Percentiles rank a stretch among this genome's conserved stretches.
Evolutionary conservation across 2,888 invertebrate genomes (phyloP).

Genomic region (Pammene aurita): DNA sequence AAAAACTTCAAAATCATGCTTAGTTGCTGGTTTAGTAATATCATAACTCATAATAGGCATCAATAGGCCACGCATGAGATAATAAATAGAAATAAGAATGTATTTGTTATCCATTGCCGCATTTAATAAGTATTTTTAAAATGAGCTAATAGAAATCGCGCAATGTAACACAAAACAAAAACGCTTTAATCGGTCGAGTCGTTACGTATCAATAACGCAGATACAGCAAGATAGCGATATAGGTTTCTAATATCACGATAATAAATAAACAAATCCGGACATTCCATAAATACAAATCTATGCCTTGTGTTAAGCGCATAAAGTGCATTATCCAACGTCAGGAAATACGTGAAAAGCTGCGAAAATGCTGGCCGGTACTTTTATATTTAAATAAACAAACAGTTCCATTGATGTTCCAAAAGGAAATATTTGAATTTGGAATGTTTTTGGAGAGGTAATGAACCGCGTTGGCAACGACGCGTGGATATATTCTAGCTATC

Average conservation of each 20-base stretch:
- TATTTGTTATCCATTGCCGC: constrained; percentile 4
- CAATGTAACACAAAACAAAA: constrained; percentile 12
- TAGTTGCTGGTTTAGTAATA: background rate
- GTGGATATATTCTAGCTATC: constrained; percentile 73
- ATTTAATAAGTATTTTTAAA: background rate
- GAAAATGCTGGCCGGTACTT: constrained; percentile 33
- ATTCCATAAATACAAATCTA: background rate
- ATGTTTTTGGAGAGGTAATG: constrained; percentile 57
- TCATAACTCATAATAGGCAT: too few species aligned
- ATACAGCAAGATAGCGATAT: constrained; percentile 29
- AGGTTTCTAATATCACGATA: constrained; percentile 39
- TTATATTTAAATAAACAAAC: constrained; percentile 35
- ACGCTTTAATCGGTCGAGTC: constrained; percentile 8
- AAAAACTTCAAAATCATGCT: constrained; percentile 13
- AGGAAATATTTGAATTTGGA: constrained; percentile 47
- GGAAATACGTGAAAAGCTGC: constrained; percentile 24
- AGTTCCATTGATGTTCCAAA: constrained; percentile 57
- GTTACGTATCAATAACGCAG: constrained; percentile 33
- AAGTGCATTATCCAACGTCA: constrained; percentile 1
- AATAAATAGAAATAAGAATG: background rate
- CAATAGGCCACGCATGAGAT: background rate
- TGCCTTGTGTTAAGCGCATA: background rate
- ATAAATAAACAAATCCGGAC: constrained; percentile 20
- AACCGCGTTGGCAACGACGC: constrained; percentile 64
- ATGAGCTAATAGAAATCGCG: background rate